phyloP scores from a whole-genome alignment of 2,113 vertebrate genomes.

The Crotalus helleri region DNA sequence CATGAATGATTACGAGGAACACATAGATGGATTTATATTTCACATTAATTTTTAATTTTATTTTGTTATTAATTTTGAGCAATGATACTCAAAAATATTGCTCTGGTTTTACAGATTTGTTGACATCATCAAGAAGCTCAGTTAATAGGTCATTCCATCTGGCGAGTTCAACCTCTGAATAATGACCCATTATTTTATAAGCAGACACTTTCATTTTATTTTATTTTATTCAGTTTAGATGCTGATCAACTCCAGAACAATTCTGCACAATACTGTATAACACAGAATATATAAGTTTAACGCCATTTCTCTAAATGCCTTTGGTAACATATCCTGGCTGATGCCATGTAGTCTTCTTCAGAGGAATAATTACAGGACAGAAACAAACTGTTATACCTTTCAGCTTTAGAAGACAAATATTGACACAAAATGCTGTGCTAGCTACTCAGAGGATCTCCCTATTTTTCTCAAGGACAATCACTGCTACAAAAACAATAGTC shows the following conservation, averaged over 20 bases:
- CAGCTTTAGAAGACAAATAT: neutral
- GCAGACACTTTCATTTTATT: neutral
- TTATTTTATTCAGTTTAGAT: neutral
- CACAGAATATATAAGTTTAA: neutral
- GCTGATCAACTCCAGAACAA: neutral
- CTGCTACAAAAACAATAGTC: neutral
- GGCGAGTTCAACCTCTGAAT: neutral
- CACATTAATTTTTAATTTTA: conserved; percentile 10
- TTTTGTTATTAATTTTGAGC: neutral
- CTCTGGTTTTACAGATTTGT: neutral
- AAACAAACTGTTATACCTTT: neutral
- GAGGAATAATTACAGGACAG: neutral
- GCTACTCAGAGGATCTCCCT: neutral
- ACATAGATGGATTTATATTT: neutral
- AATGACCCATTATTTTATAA: neutral
- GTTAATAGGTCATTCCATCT: neutral
- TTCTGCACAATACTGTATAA: neutral
- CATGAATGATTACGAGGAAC: neutral
- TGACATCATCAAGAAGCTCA: neutral
- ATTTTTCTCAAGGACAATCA: neutral
- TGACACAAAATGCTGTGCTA: neutral
- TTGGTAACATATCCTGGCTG: neutral
- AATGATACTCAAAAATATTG: neutral
- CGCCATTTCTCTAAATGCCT: neutral
- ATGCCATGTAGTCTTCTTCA: neutral